Percentiles rank a stretch among this genome's conserved stretches.
These are phyloP conservation scores for Anastrepha obliqua DNA, from an alignment of 1,140 invertebrate species.

Conservation along the genomic window DNA sequence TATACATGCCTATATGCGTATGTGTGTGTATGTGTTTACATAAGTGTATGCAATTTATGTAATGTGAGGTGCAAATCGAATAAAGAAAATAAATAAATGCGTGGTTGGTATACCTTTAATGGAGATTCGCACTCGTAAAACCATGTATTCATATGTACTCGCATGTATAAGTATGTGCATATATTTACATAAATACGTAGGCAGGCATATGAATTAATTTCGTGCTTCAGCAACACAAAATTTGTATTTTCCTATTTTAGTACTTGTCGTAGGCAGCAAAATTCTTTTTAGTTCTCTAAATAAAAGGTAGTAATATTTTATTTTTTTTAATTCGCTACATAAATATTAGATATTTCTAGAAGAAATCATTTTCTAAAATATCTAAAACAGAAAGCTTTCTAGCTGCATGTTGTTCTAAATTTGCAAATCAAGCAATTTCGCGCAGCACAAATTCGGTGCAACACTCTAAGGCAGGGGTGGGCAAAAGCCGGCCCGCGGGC, in stretches of 20 bases:
- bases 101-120: conserved; percentile 27
- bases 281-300: background rate
- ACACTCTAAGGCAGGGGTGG: no score
- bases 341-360: no score
- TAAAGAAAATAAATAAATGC: conserved; percentile 22
- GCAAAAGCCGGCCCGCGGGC: no score
- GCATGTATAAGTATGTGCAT: background rate
- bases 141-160: background rate
- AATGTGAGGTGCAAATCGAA: background rate
- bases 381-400: no score
- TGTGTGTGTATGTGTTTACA: background rate
- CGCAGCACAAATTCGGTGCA: no score
- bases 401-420: no score
- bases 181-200: conserved; percentile 32
- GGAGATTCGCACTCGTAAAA: conserved; percentile 25
- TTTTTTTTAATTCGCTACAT: no score
- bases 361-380: no score
- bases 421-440: no score
- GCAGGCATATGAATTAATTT: conserved; percentile 27
- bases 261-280: background rate
- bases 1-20: background rate
- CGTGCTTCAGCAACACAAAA: background rate
- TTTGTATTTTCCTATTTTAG: conserved; percentile 16
- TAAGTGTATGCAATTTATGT: background rate
- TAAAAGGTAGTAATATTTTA: no score